These are phyloP conservation scores for Eristalis intricaria DNA, from an alignment of 2,888 invertebrate species.

Conservation along the genomic window DNA sequence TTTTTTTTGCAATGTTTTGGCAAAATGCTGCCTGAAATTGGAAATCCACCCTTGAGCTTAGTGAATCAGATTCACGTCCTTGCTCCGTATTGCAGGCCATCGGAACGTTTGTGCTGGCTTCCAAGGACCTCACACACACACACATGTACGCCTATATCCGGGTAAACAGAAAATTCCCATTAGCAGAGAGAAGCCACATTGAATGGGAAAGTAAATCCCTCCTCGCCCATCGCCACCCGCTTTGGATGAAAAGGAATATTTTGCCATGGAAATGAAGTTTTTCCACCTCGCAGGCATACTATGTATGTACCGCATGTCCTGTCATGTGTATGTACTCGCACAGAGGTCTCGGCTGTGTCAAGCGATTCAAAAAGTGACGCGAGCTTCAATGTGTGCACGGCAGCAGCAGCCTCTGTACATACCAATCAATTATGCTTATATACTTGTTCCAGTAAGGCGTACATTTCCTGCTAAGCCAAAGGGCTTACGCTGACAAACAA, in stretches of 20 bases:
- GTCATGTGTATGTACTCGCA: conserved; percentile 25
- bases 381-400: background rate
- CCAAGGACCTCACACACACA: conserved; percentile 18
- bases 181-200: conserved; percentile 64
- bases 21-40: conserved; percentile 26
- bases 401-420: background rate
- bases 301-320: conserved; percentile 19
- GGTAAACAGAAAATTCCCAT: conserved; percentile 71
- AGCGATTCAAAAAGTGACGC: conserved; percentile 34
- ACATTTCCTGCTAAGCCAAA: conserved; percentile 50
- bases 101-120: conserved; percentile 16
- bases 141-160: conserved; percentile 15
- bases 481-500: conserved; percentile 58
- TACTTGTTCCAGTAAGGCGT: conserved; percentile 43
- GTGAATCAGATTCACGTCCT: conserved; percentile 44
- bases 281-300: conserved; percentile 61
- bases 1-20: background rate
- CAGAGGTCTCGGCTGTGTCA: conserved; percentile 10
- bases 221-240: conserved; percentile 23
- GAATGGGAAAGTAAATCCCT: conserved; percentile 63
- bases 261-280: conserved; percentile 68
- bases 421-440: conserved; percentile 66
- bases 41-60: conserved; percentile 61
- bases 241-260: conserved; percentile 46
- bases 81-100: conserved; percentile 12